Evolutionary conservation across 2,888 invertebrate species (phyloP), one percentile per base, ranked within the genome.

Genomic region (Labia minor): DNA sequence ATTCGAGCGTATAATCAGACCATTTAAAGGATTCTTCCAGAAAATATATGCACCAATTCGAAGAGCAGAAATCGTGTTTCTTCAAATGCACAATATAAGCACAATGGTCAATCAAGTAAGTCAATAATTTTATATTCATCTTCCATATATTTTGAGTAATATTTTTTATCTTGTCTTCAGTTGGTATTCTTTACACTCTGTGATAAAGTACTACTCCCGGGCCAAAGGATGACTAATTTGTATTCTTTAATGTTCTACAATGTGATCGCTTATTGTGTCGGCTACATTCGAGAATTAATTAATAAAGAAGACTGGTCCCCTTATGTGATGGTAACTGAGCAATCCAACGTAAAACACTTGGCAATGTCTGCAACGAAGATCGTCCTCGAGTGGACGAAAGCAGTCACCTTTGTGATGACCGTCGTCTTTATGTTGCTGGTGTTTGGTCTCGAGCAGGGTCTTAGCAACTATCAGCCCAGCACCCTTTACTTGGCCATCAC

Each of bases 211-310:
- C 78, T 89, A 26, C 80, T 85, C 37, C 80, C 81, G 1, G 75
- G 79, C 73, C 75, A 79, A 70, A 77, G 81, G 72, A 81, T 88
- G 61, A 88, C 88, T 0, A 85, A 86, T 62, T 81, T 90, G 20
- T 90, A 90, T 77, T 87, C 89, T 0, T 80, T 90, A 18, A 87
- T 90, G 86, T 89, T 90, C 78, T 90, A 89, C 81, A 90, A 90
- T 76, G 89, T 89, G 6, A 81, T 89, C 70, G 86, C 89, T 0
- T 90, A 90, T 77, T 88, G 89, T 72, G 84, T 88, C 11, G 83
- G 85, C 71, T 90, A 90, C 78, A 84, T 89, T 19, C 85, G 86
- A 70, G 89, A 89, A 74, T 79, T 88, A 6, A 81, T 86, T 70
- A 85, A 86, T 72, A 88, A 88, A 73, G 86, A 88, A 75, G 86